Percentiles rank a stretch among this genome's conserved stretches.
Evolutionary conservation across 2,797 vertebrate species (phyloP).

Genomic region (Morus bassanus): DNA sequence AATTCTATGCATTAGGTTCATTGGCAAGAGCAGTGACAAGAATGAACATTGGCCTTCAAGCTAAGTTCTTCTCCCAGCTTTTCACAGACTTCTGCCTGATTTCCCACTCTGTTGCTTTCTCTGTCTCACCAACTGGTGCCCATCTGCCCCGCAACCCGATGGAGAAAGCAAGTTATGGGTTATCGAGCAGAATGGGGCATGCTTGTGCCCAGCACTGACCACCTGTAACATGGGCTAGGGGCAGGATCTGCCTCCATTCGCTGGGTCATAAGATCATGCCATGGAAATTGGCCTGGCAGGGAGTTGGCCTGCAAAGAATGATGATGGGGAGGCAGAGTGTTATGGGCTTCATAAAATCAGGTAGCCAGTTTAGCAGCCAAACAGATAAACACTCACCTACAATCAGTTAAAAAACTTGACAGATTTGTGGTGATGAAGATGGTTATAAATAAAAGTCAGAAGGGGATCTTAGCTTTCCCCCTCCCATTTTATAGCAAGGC

Average conservation of each 20-base stretch:
- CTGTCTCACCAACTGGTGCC: background rate
- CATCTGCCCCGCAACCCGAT: background rate
- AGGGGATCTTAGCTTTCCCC: background rate
- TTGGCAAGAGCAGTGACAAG: background rate
- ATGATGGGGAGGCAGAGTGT: rapidly evolving
- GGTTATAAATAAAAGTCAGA: background rate
- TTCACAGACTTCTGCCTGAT: background rate
- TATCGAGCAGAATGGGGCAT: rapidly evolving
- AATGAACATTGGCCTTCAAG: background rate
- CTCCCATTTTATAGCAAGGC: background rate
- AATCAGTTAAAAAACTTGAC: background rate
- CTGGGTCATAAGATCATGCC: background rate
- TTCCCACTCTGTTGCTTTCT: background rate
- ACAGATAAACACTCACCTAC: background rate
- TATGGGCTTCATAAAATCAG: background rate
- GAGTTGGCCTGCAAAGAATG: background rate
- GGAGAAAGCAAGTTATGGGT: background rate
- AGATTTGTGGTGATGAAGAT: background rate
- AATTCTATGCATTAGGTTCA: background rate
- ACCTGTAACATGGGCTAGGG: background rate
- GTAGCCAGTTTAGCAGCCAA: background rate
- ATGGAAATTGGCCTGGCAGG: background rate
- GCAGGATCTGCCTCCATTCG: rapidly evolving
- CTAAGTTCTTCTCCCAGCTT: background rate
- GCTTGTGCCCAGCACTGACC: rapidly evolving